phyloP scores from a whole-genome alignment of 2,888 invertebrate species.

The Lissocephala sabroskyi region DNA sequence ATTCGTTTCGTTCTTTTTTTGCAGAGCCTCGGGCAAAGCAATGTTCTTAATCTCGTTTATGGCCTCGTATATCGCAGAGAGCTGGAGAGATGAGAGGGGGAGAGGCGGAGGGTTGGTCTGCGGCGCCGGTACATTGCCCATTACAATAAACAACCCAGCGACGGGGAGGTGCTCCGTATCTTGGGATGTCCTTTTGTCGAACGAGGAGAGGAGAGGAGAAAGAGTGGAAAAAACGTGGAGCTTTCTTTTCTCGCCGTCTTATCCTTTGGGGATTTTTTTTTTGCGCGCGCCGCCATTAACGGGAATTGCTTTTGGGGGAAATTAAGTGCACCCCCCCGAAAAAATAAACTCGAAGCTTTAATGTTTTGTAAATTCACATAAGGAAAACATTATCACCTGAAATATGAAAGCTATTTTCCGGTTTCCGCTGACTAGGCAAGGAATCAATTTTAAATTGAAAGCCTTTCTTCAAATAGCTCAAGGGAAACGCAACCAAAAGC shows the following conservation, averaged over 20 bases:
- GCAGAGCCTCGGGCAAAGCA: conserved; percentile 36
- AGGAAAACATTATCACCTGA: conserved; percentile 71
- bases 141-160: conserved; percentile 62
- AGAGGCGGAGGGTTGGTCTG: conserved; percentile 29
- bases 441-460: too few species aligned
- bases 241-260: conserved; percentile 39
- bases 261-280: conserved; percentile 66
- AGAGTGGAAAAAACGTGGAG: conserved; percentile 40
- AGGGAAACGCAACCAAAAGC: too few species aligned
- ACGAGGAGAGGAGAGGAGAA: not conserved
- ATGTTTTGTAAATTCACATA: conserved; percentile 70
- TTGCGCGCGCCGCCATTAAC: conserved; percentile 63
- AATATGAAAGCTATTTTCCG: conserved; percentile 67
- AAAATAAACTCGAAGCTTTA: conserved; percentile 45
- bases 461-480: too few species aligned
- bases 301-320: conserved; percentile 68
- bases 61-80: conserved; percentile 52
- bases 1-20: conserved; percentile 24
- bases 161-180: conserved; percentile 40
- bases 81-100: not conserved
- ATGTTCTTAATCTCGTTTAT: conserved; percentile 62
- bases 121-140: conserved; percentile 50
- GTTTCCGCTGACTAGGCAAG: conserved; percentile 42
- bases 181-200: conserved; percentile 54
- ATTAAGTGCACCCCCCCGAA: conserved; percentile 57